phyloP scores from a whole-genome alignment of 2,888 invertebrate genomes.

The Ptycholaimellus sp. region DNA sequence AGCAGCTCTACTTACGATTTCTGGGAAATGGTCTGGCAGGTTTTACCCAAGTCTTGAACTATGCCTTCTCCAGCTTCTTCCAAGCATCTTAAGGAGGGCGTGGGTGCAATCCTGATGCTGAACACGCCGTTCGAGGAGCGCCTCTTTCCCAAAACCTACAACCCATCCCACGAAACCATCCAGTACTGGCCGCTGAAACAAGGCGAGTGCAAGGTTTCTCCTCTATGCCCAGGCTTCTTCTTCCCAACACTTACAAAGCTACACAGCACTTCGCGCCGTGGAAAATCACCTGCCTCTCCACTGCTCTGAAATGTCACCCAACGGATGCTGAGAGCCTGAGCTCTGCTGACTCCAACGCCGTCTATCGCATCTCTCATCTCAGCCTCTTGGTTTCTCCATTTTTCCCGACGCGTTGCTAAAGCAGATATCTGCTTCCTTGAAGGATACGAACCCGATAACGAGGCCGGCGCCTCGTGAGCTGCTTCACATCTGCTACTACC shows the following conservation, averaged over 20 bases:
- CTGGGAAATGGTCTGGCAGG: too few relatives aligned
- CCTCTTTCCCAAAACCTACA: conserved; percentile 3
- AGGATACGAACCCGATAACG: conserved; percentile 7
- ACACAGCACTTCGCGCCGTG: conserved; percentile 8
- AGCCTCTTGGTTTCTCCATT: too few relatives aligned
- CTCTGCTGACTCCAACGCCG: too few relatives aligned
- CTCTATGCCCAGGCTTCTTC: too few relatives aligned
- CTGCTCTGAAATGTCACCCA: conserved; percentile 4
- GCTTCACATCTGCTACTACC: conserved; percentile 3
- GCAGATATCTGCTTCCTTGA: too few relatives aligned
- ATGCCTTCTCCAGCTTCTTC: too few relatives aligned
- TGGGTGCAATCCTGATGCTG: background rate
- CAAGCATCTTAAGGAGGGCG: too few relatives aligned
- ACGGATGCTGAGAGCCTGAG: too few relatives aligned
- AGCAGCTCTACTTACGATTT: conserved; percentile 8
- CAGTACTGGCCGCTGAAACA: conserved; percentile 9
- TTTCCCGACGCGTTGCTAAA: too few relatives aligned
- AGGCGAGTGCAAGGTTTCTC: too few relatives aligned
- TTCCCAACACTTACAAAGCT: too few relatives aligned
- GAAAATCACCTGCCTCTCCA: conserved; percentile 6
- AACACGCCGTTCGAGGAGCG: conserved; percentile 10
- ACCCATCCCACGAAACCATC: conserved; percentile 4
- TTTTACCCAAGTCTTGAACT: too few relatives aligned
- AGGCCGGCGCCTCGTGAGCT: conserved; percentile 4
- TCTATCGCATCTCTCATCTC: conserved; percentile 1